Percentiles rank a stretch among this genome's conserved stretches.
Evolutionary conservation across 1,140 invertebrate genomes (phyloP).

Genomic region (Medauroidea extradentata): DNA sequence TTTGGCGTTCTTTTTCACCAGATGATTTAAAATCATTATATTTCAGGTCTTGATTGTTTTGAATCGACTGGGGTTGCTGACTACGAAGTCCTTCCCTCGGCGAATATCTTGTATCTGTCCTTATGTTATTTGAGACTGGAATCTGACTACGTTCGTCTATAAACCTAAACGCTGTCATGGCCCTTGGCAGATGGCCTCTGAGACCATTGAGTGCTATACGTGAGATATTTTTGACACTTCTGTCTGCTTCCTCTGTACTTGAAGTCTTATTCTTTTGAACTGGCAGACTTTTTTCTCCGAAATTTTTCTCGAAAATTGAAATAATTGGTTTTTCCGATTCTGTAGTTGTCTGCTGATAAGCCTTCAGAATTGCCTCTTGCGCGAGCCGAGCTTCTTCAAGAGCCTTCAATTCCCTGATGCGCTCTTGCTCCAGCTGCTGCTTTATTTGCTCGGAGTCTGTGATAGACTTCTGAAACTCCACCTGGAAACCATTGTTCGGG

Average conservation of each 20-base stretch:
- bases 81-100: constrained; percentile 44
- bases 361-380: neutral
- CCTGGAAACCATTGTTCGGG: too few species aligned
- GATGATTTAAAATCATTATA: neutral
- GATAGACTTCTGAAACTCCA: constrained; percentile 42
- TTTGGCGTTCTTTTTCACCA: neutral
- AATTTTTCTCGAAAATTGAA: too few species aligned
- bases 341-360: neutral
- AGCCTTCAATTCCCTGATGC: neutral
- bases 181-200: too few species aligned
- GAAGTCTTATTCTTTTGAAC: constrained; percentile 19
- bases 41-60: neutral
- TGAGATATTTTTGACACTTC: neutral
- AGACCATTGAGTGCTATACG: neutral
- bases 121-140: constrained; percentile 3
- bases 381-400: too few species aligned
- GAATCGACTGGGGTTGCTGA: constrained; percentile 29
- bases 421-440: constrained; percentile 32
- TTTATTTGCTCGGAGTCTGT: constrained; percentile 43
- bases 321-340: neutral
- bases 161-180: constrained; percentile 8
- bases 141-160: constrained; percentile 34
- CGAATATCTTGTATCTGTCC: constrained; percentile 31
- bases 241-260: constrained; percentile 33
- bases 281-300: too few species aligned